These are phyloP conservation scores for Parnassius apollo DNA, from an alignment of 2,888 invertebrate species.

Conservation along the genomic window DNA sequence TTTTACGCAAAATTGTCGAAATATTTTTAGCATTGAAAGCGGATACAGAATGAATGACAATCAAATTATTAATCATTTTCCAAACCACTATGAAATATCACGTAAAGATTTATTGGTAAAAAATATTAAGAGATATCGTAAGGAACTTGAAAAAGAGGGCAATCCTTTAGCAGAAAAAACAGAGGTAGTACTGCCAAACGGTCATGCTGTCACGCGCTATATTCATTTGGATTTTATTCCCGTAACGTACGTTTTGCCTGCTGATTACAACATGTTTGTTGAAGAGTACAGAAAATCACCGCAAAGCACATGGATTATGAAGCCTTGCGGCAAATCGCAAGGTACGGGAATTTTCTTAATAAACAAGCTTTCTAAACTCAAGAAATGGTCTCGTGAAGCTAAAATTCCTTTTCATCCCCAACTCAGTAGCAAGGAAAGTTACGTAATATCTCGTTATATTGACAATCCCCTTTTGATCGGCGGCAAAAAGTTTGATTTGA, in stretches of 20 bases:
- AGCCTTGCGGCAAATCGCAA: conserved; percentile 97
- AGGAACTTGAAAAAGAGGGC: conserved; percentile 95
- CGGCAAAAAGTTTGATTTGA: conserved; percentile 96
- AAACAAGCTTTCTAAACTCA: conserved; percentile 96
- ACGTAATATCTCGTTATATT: conserved; percentile 98
- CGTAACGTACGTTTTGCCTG: conserved; percentile 95
- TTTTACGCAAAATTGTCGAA: conserved; percentile 93
- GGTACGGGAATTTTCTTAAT: conserved; percentile 97
- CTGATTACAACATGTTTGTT: conserved; percentile 98
- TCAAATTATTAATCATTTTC: conserved; percentile 97
- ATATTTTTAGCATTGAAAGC: conserved; percentile 94
- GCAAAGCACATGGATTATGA: conserved; percentile 98
- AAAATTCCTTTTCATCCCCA: conserved; percentile 93
- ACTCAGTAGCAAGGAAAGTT: conserved; percentile 90
- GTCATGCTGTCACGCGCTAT: conserved; percentile 86
- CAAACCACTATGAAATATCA: conserved; percentile 96
- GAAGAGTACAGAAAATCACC: conserved; percentile 97
- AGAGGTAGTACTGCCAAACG: conserved; percentile 72
- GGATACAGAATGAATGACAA: conserved; percentile 96
- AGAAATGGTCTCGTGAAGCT: conserved; percentile 93
- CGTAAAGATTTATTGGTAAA: conserved; percentile 97
- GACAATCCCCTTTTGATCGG: conserved; percentile 97
- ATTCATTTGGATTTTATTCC: conserved; percentile 95
- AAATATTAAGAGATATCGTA: conserved; percentile 96
- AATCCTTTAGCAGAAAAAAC: conserved; percentile 90